These are phyloP conservation scores for Halichoerus grypus DNA, from an alignment of 2,113 vertebrate species.

Conservation along the genomic window DNA sequence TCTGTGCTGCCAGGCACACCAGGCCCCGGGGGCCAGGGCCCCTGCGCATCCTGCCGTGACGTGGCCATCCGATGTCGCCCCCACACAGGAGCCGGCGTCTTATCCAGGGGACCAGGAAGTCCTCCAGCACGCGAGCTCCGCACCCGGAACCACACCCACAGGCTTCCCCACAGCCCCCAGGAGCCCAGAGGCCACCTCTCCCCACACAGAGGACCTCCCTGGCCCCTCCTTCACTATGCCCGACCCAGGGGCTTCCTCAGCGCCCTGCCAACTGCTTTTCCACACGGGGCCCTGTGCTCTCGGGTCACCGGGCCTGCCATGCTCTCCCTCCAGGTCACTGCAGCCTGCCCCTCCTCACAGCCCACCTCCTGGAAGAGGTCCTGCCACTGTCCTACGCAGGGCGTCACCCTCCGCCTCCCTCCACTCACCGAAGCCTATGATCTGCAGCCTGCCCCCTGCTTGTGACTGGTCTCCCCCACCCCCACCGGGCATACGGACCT, in stretches of 20 bases:
- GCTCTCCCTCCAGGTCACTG: background rate
- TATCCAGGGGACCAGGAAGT: background rate
- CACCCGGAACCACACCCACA: background rate
- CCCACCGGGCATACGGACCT: too few species aligned
- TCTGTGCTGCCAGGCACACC: background rate
- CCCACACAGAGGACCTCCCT: background rate
- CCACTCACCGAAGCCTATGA: background rate
- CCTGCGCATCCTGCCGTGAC: background rate
- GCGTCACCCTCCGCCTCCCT: background rate
- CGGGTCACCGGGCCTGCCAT: background rate
- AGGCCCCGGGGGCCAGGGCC: background rate
- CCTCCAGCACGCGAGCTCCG: background rate
- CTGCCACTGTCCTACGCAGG: background rate
- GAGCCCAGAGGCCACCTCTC: background rate
- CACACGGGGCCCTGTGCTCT: accelerated
- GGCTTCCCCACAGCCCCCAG: background rate
- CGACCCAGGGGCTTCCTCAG: background rate
- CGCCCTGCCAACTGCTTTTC: background rate
- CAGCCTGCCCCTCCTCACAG: background rate
- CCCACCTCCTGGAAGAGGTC: background rate
- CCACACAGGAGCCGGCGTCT: background rate
- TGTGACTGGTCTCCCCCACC: background rate
- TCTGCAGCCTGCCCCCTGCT: background rate
- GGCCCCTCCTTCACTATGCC: background rate
- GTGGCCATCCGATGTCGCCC: background rate